A percentile compares a stretch with the other conserved stretches of the same genome.
These are phyloP conservation scores for Chydorus sphaericus DNA, from an alignment of 2,888 invertebrate genomes.

Conservation along the genomic window DNA sequence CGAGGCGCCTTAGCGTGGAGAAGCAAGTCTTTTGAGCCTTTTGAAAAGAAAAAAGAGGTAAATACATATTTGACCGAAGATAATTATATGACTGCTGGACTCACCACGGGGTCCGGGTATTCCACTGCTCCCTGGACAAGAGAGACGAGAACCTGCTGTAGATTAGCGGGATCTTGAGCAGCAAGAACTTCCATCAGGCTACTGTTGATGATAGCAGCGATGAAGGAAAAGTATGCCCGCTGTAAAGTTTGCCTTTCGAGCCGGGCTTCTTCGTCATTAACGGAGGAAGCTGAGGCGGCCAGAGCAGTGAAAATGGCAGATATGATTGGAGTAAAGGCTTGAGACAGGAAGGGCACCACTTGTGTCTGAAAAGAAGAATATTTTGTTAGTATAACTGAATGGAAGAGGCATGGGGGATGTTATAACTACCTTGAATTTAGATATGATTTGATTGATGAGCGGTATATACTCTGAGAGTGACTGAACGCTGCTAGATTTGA, in stretches of 20 bases:
- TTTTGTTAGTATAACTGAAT: constrained; percentile 5
- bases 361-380: constrained; percentile 30
- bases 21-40: constrained; percentile 37
- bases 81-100: neutral
- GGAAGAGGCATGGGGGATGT: neutral
- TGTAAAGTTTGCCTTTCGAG: constrained; percentile 33
- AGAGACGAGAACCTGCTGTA: constrained; percentile 32
- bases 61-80: neutral
- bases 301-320: constrained; percentile 32
- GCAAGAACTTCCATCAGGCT: constrained; percentile 32
- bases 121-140: constrained; percentile 36
- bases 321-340: constrained; percentile 35
- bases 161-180: constrained; percentile 22
- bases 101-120: constrained; percentile 33
- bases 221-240: constrained; percentile 34
- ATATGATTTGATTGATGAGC: constrained; percentile 39
- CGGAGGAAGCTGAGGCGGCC: constrained; percentile 29
- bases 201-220: constrained; percentile 34
- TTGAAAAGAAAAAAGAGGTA: constrained; percentile 14
- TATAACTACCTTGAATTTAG: constrained; percentile 36
- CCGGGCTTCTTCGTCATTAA: constrained; percentile 33
- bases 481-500: constrained; percentile 28
- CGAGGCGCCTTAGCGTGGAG: constrained; percentile 32
- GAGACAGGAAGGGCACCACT: constrained; percentile 34
- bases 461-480: constrained; percentile 37